Conservation (phyloP, 1,140 invertebrate species). For the Argopecten irradians region DNA sequence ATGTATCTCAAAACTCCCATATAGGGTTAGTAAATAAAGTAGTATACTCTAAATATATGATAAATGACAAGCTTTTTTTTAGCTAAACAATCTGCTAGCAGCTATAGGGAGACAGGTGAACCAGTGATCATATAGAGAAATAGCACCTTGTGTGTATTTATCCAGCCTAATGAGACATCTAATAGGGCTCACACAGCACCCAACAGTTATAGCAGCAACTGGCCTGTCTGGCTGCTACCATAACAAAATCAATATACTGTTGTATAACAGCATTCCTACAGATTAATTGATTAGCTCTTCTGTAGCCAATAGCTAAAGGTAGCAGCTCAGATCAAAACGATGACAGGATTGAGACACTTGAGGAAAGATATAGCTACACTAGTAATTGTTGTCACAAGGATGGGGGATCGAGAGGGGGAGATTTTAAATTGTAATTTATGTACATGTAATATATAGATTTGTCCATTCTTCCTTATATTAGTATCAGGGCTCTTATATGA, state of each 20-base stretch:
- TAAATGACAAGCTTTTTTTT: no score
- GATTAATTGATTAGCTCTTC: slow-evolving; percentile 22
- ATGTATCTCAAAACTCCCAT: no score
- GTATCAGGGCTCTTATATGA: no score
- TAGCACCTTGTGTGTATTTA: neutral
- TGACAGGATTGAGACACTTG: neutral
- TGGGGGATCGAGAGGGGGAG: no score
- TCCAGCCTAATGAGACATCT: neutral
- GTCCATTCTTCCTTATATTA: no score
- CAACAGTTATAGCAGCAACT: slow-evolving; percentile 1
- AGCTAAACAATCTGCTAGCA: no score
- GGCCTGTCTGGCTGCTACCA: neutral
- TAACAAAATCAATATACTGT: slow-evolving; percentile 17
- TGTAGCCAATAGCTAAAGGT: slow-evolving; percentile 1
- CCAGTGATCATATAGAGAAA: neutral
- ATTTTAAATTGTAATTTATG: no score
- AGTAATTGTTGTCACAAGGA: no score
- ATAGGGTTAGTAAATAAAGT: no score
- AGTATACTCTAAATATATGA: no score
- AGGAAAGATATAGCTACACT: no score
- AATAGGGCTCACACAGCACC: neutral
- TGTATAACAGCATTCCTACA: slow-evolving; percentile 1
- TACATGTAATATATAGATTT: no score
- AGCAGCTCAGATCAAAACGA: neutral
- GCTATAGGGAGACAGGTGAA: neutral